phyloP scores from a whole-genome alignment of 2,888 invertebrate species.

The Podotricha telesiphe region DNA sequence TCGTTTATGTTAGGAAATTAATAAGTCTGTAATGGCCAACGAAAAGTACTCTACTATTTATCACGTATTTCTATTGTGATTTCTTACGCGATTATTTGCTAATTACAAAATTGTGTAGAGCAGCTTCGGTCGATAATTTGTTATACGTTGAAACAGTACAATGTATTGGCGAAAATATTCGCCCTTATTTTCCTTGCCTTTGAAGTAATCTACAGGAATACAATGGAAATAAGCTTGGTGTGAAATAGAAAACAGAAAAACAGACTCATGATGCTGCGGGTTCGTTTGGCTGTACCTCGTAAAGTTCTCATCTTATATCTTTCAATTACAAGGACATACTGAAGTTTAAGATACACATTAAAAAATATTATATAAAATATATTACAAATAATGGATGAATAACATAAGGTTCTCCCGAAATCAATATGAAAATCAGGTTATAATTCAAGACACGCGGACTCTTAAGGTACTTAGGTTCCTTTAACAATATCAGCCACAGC shows the following conservation, averaged over 20 bases:
- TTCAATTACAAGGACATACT: neutral
- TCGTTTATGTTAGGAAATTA: neutral
- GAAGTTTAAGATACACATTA: neutral
- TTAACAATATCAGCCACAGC: neutral
- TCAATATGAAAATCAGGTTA: neutral
- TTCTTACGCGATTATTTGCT: too few species aligned
- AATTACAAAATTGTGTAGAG: neutral
- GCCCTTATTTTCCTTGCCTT: slow-evolving; percentile 11
- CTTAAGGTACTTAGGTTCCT: slow-evolving; percentile 9
- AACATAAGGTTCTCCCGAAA: neutral
- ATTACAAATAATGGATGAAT: neutral
- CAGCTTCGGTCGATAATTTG: neutral
- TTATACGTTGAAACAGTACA: neutral
- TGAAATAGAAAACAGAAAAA: neutral
- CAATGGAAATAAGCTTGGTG: neutral
- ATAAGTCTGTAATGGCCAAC: neutral
- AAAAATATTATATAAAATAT: neutral
- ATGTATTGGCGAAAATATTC: neutral
- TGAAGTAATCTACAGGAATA: slow-evolving; percentile 16
- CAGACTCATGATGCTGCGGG: too few species aligned
- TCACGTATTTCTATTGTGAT: neutral
- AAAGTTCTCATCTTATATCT: too few species aligned
- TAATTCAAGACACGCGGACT: neutral
- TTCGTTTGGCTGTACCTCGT: neutral
- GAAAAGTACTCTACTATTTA: neutral